A percentile compares a stretch with the other conserved stretches of the same genome.
Evolutionary conservation across 1,140 invertebrate species (phyloP).

Genomic region (Acromyrmex echinatior): DNA sequence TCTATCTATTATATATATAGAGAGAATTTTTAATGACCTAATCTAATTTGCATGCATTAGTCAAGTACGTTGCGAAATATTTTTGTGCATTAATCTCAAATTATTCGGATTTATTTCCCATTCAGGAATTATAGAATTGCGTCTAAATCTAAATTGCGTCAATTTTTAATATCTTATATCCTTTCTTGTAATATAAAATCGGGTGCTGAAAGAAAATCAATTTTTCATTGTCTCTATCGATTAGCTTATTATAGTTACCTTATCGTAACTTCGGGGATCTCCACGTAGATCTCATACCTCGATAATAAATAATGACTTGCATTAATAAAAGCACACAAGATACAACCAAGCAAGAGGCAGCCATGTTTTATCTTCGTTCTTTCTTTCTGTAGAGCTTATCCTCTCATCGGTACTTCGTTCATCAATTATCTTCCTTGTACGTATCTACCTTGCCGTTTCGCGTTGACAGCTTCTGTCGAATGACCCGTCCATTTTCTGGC

Average conservation of each 20-base stretch:
- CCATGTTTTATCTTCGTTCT: background rate
- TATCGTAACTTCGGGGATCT: background rate
- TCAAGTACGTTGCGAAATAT: conserved; percentile 16
- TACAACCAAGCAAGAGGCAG: background rate
- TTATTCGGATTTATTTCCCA: conserved; percentile 15
- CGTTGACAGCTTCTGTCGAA: conserved; percentile 34
- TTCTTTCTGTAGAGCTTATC: background rate
- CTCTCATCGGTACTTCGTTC: background rate
- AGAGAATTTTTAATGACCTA: conserved; percentile 24
- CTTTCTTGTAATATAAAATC: background rate
- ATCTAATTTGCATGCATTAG: conserved; percentile 2
- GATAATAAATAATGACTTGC: conserved; percentile 44
- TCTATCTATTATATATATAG: background rate
- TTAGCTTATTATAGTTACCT: background rate
- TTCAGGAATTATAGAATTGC: background rate
- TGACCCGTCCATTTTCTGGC: conserved; percentile 37
- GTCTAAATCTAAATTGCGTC: too few species aligned
- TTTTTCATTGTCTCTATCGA: background rate
- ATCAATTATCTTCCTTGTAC: conserved; percentile 22
- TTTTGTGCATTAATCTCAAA: background rate
- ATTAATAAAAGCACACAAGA: conserved; percentile 22
- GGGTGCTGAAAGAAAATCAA: background rate
- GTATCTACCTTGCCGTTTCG: background rate
- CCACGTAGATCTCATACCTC: background rate
- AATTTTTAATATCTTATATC: background rate